Evolutionary conservation across 2,797 vertebrate species (phyloP).

Genomic region (Pteronotus mesoamericanus): DNA sequence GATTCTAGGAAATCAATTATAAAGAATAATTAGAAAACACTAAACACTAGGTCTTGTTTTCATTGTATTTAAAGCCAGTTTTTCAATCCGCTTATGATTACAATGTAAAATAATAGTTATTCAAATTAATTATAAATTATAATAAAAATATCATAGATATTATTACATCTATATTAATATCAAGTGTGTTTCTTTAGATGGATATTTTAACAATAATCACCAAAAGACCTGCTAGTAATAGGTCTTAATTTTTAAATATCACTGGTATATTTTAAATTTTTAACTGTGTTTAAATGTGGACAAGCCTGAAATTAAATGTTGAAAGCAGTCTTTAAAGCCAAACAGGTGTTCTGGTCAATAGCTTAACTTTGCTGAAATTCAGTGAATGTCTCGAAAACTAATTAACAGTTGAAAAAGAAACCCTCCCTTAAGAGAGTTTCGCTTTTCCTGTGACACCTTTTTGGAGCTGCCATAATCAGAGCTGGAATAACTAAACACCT

Average conservation of each 20-base stretch:
- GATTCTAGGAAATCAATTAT: not conserved
- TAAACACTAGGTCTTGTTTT: not conserved
- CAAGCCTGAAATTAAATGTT: not conserved
- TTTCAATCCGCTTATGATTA: not conserved
- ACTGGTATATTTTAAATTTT: not conserved
- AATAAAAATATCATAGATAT: not conserved
- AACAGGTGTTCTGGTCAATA: not conserved
- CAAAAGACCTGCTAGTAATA: not conserved
- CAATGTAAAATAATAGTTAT: constrained; percentile 7
- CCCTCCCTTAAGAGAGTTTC: not conserved
- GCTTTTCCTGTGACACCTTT: not conserved
- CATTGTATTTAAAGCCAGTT: not conserved
- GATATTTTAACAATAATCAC: constrained; percentile 31
- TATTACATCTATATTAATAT: not conserved
- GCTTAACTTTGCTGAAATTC: constrained; percentile 41
- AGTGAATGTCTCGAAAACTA: constrained; percentile 21
- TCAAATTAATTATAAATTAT: constrained; percentile 31
- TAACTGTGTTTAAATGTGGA: not conserved
- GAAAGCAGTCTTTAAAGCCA: not conserved
- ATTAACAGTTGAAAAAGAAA: constrained; percentile 36
- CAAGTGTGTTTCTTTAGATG: not conserved
- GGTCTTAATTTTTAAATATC: constrained; percentile 40
- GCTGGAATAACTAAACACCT: constrained; percentile 32
- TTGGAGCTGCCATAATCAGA: not conserved
- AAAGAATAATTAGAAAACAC: not conserved